Conservation (phyloP, 1,140 invertebrate genomes). For the Drosophila parvula region DNA sequence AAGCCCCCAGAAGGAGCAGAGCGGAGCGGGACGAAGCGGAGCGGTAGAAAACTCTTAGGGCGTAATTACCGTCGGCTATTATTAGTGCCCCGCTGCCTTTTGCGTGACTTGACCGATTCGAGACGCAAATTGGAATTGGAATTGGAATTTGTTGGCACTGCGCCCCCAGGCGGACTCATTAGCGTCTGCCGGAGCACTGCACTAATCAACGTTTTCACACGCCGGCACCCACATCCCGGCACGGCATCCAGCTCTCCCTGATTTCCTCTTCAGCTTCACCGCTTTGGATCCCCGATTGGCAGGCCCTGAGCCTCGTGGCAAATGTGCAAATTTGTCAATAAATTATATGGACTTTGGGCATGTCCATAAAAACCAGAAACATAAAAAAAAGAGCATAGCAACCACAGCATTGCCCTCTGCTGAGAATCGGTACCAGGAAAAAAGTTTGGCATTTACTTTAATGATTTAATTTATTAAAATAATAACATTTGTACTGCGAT, state of each 20-base stretch:
- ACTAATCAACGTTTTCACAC: constrained; percentile 71
- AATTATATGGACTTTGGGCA: constrained; percentile 73
- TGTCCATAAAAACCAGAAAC: constrained; percentile 70
- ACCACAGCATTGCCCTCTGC: too few relatives aligned
- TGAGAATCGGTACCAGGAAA: not conserved
- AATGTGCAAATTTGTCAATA: constrained; percentile 78
- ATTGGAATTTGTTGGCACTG: constrained; percentile 66
- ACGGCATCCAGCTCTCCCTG: not conserved
- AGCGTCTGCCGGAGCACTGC: constrained; percentile 43
- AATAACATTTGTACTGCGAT: not conserved
- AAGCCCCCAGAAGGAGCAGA: constrained; percentile 23
- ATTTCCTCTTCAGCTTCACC: not conserved
- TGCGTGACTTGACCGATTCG: constrained; percentile 64
- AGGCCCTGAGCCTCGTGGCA: constrained; percentile 22
- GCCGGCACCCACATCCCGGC: constrained; percentile 31
- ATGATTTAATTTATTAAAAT: not conserved
- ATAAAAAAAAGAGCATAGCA: constrained; percentile 60
- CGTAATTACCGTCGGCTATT: constrained; percentile 71
- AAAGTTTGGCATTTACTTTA: not conserved
- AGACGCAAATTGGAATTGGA: constrained; percentile 70
- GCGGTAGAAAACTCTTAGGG: constrained; percentile 58
- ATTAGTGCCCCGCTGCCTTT: constrained; percentile 56
- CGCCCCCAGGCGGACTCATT: constrained; percentile 55
- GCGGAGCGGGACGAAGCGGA: not conserved
- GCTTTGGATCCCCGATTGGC: constrained; percentile 12